These are phyloP conservation scores for Vultur gryphus DNA, from an alignment of 2,797 vertebrate genomes.

Conservation along the genomic window DNA sequence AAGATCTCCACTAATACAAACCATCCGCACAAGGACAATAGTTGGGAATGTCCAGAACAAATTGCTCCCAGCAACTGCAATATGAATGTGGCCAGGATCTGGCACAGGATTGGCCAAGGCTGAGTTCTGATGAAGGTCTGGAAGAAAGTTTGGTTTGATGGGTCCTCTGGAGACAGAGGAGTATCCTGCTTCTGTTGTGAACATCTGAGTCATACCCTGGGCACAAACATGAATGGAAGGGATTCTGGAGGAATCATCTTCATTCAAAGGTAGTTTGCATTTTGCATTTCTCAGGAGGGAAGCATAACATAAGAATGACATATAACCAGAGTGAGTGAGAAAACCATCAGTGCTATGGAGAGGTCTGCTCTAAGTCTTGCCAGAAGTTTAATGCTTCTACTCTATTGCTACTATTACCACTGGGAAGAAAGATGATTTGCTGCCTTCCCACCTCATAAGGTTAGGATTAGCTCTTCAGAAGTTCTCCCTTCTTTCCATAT, in stretches of 20 bases:
- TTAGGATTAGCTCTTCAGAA: neutral
- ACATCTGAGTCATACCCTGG: neutral
- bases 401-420: neutral
- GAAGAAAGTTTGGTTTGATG: neutral
- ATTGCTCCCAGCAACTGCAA: neutral
- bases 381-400: neutral
- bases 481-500: neutral
- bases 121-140: neutral
- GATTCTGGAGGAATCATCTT: neutral
- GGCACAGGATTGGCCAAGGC: neutral
- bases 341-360: neutral
- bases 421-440: neutral
- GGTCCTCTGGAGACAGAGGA: neutral
- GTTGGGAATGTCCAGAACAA: neutral
- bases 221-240: neutral
- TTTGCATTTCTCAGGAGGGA: neutral
- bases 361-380: neutral
- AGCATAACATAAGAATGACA: neutral
- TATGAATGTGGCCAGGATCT: neutral
- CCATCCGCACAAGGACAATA: neutral
- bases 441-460: neutral
- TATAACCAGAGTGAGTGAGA: neutral
- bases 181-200: neutral
- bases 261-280: neutral
- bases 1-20: neutral